Conservation (phyloP, 1,140 invertebrate genomes). For the Dermatophagoides farinae region DNA sequence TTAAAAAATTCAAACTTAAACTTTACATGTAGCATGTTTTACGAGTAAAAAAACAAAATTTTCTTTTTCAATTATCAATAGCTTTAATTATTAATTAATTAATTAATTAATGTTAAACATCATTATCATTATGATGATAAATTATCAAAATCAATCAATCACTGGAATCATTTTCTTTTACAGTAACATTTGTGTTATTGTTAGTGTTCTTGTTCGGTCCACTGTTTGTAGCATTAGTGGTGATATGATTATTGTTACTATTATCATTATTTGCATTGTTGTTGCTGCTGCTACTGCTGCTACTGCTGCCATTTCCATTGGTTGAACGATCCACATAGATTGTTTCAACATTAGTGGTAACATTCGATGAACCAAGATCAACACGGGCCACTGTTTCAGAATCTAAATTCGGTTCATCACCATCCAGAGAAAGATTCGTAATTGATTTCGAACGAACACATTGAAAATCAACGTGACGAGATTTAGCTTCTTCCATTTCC, state of each 20-base stretch:
- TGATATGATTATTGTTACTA: background rate
- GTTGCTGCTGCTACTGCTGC: background rate
- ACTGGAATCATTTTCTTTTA: background rate
- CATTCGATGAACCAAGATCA: constrained; percentile 7
- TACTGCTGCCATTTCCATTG: no score
- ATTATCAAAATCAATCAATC: background rate
- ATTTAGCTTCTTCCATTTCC: constrained; percentile 99
- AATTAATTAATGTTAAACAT: background rate
- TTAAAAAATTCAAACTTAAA: no score
- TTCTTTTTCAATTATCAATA: no score
- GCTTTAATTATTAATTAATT: no score
- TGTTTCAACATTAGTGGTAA: background rate
- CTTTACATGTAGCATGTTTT: no score
- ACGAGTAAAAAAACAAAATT: no score
- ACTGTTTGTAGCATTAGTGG: no score
- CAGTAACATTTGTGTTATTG: background rate
- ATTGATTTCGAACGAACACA: constrained; percentile 86
- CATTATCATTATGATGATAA: background rate
- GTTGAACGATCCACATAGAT: background rate
- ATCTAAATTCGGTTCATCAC: constrained; percentile 1
- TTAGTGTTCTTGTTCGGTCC: no score
- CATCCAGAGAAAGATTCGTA: constrained; percentile 50
- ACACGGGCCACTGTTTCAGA: constrained; percentile 6
- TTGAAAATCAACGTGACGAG: constrained; percentile 94
- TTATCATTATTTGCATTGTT: background rate